A percentile compares a stretch with the other conserved stretches of the same genome.
Evolutionary conservation across 2,113 vertebrate genomes (phyloP).

Genomic region (Archilochus colubris): DNA sequence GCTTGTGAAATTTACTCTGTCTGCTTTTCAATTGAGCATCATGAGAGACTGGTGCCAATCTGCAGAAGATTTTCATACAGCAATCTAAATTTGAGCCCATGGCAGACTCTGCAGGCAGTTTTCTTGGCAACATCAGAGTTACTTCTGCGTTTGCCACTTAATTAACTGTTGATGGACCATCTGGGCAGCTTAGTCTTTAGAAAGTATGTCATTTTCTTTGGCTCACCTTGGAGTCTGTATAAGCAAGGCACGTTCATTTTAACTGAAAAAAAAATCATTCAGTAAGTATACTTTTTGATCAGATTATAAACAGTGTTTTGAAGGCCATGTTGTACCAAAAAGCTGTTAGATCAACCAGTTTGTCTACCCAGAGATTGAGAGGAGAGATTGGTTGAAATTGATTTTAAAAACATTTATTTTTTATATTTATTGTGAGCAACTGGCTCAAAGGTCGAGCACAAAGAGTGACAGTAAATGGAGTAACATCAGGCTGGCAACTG

Average conservation of each 20-base stretch:
- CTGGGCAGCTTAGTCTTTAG: constrained; percentile 26
- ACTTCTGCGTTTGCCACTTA: constrained; percentile 53
- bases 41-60: constrained; percentile 1
- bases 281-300: neutral
- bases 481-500: no score
- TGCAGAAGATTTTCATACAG: constrained; percentile 4
- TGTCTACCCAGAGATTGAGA: neutral
- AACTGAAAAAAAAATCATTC: neutral
- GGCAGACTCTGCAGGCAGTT: constrained; percentile 11
- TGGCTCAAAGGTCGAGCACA: no score
- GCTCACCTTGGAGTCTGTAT: constrained; percentile 41
- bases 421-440: no score
- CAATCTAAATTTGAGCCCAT: constrained; percentile 10
- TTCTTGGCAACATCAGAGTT: neutral
- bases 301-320: neutral
- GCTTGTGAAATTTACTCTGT: constrained; percentile 12
- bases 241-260: neutral
- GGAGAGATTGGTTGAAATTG: neutral
- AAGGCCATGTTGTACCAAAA: neutral
- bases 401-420: neutral
- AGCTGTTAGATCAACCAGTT: neutral
- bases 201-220: constrained; percentile 20
- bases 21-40: constrained; percentile 34
- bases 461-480: no score
- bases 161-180: constrained; percentile 67